Conservation (phyloP, 2,888 invertebrate genomes). For the Falcaria lacertinaria region DNA sequence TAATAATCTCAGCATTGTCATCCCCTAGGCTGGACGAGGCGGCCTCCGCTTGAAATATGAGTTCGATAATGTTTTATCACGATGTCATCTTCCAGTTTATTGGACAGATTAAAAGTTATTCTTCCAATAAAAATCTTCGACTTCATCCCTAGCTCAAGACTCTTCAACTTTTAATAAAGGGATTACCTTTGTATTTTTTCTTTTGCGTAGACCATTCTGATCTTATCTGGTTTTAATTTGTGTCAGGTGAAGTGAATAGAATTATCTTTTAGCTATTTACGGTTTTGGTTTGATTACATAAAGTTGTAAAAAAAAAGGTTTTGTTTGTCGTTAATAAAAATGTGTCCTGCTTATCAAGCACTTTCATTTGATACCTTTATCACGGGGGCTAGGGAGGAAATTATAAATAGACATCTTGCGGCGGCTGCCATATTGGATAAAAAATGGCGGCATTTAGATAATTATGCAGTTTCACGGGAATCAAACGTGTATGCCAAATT, state of each 20-base stretch:
- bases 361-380: too few species aligned
- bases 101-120: slow-evolving; percentile 47
- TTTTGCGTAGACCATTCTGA: slow-evolving; percentile 15
- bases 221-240: slow-evolving; percentile 2
- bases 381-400: too few species aligned
- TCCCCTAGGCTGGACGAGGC: slow-evolving; percentile 2
- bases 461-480: too few species aligned
- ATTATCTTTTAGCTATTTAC: too few species aligned
- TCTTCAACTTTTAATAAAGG: slow-evolving; percentile 25
- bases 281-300: too few species aligned
- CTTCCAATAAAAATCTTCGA: slow-evolving; percentile 10
- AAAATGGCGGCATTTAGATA: too few species aligned
- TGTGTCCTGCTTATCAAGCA: too few species aligned
- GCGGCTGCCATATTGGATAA: too few species aligned
- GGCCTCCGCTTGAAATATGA: slow-evolving; percentile 33
- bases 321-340: too few species aligned
- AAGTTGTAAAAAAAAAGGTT: too few species aligned
- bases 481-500: too few species aligned
- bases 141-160: slow-evolving; percentile 13
- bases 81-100: slow-evolving; percentile 38
- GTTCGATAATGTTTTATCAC: slow-evolving; percentile 42
- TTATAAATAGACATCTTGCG: too few species aligned
- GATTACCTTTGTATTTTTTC: slow-evolving; percentile 17
- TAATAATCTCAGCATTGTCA: not conserved
- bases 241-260: not conserved